Base-by-base conservation (phyloP, 2,797 vertebrate genomes). In the Distichodus sexfasciatus region DNA sequence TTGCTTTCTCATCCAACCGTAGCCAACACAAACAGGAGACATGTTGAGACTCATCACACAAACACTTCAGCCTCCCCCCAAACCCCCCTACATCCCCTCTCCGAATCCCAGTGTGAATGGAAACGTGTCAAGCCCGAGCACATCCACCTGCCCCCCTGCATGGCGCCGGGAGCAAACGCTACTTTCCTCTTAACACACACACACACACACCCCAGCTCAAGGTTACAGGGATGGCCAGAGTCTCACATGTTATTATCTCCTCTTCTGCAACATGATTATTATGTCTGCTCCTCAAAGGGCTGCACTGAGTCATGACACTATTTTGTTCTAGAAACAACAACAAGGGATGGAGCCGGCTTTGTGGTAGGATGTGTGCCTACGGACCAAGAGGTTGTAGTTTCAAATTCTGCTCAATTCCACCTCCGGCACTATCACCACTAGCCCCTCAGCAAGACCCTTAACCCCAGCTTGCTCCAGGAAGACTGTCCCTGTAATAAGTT, bases 111-210 rank as follows among this genome's bases (percentile, higher is more conserved):
- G 64, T 40, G 54, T 33, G 29, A 66, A 73, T 44, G 33, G 65
- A 47, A 41, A n/a, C n/a, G 36, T 40, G 50, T 66, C 66, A 69
- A 38, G 64, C 36, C 55, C 23, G n/a, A 51, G 64, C 33, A 66
- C 65, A 69, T 74, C 57, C 55, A 11, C 4, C 8, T 12, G 24
- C 35, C 19, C 31, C 26, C 36, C 53, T 33, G 14, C 23, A 23
- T 31, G 17, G 19, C 41, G 14, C 43, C 43, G 31, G 31, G 41
- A 38, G 17, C 44, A 21, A 26, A 24, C 14, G 23, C 1, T 38
- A 31, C 23, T 17, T 29, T 63, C 46, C 38, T 64, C 46, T 72
- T 69, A 72, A 60, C 53, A 19, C 28, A n/a, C 44, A 21, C 17
- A 60, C 50, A 60, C 53, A 19, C 28, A n/a, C 44, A 21, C 17